Conservation (phyloP, 2,113 vertebrate species). For the Himantopus leucocephalus region DNA sequence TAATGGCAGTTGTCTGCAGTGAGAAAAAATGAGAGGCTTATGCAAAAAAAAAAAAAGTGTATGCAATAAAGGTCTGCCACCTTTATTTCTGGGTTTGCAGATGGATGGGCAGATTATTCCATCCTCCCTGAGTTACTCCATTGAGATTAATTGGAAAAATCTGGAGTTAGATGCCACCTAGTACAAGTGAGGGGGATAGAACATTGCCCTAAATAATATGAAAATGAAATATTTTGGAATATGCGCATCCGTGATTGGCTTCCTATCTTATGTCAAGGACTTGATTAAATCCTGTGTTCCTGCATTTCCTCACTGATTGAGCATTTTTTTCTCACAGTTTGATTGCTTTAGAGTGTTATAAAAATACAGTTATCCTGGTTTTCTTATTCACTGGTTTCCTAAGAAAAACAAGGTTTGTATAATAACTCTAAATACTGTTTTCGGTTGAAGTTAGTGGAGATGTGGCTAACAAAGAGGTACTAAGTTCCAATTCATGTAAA, state of each 20-base stretch:
- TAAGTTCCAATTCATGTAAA: neutral
- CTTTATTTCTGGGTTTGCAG: neutral
- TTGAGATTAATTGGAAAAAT: neutral
- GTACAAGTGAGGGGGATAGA: neutral
- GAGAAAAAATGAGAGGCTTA: neutral
- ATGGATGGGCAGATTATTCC: neutral
- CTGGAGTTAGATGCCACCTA: neutral
- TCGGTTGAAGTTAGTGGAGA: neutral
- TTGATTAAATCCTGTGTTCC: slow-evolving; percentile 31
- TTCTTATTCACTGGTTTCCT: neutral
- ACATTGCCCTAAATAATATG: neutral
- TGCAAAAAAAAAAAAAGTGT: neutral
- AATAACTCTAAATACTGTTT: neutral
- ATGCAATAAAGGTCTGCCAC: neutral
- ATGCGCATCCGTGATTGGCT: neutral
- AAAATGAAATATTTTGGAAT: slow-evolving; percentile 22
- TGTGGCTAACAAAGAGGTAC: neutral
- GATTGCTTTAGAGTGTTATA: neutral
- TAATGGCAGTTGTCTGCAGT: neutral
- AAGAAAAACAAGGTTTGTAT: neutral
- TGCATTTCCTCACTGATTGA: slow-evolving; percentile 16
- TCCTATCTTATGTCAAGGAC: neutral
- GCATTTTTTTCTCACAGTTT: neutral
- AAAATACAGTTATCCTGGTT: neutral
- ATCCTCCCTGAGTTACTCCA: neutral